Conservation (phyloP, 2,113 vertebrate species). For the Oreocharis arfaki region DNA sequence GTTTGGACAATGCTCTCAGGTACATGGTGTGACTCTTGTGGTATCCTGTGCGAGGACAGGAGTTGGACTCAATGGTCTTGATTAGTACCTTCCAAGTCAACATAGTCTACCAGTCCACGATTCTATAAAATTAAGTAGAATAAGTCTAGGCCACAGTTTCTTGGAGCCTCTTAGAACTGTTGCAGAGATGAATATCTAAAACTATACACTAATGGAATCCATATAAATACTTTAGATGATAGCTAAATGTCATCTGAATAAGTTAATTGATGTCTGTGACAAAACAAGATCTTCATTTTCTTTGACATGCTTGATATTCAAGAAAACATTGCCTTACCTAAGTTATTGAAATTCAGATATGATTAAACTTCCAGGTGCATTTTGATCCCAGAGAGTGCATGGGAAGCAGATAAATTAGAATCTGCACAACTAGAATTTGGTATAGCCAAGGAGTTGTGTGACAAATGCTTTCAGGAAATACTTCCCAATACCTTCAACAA, state of each 20-base stretch:
- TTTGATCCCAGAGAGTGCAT: background rate
- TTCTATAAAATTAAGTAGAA: background rate
- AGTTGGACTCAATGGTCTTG: rapidly evolving
- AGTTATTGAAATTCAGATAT: background rate
- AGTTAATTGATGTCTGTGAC: background rate
- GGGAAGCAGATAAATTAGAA: background rate
- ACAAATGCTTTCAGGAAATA: background rate
- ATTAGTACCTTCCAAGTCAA: background rate
- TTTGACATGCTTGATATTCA: background rate
- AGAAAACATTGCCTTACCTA: background rate
- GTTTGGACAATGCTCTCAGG: background rate
- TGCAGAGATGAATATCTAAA: background rate
- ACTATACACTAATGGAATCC: background rate
- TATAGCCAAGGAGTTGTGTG: background rate
- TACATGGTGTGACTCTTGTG: no score
- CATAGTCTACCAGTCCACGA: no score
- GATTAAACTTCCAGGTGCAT: background rate
- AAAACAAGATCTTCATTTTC: background rate
- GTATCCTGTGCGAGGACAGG: background rate
- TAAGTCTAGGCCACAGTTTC: background rate
- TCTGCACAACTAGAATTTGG: background rate
- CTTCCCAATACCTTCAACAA: background rate
- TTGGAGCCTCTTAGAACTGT: background rate
- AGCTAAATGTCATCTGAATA: background rate
- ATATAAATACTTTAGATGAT: background rate